phyloP scores from a whole-genome alignment of 1,140 invertebrate genomes.

The Hesperophylax magnus region DNA sequence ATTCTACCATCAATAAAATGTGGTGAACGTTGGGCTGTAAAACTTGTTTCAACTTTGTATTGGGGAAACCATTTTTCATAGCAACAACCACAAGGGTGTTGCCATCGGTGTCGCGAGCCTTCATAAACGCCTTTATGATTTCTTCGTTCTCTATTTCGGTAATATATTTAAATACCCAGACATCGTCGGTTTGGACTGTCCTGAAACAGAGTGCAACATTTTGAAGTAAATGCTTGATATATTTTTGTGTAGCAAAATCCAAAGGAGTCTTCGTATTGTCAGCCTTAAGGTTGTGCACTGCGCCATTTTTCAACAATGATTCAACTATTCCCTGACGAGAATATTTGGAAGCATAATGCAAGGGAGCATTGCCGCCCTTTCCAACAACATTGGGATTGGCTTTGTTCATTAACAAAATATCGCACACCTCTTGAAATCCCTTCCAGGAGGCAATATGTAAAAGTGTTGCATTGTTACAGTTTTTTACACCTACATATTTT shows the following conservation, averaged over 20 bases:
- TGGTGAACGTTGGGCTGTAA: not conserved
- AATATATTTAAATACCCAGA: too few relatives aligned
- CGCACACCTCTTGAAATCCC: not conserved
- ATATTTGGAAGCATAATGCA: not conserved
- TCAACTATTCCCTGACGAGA: too few relatives aligned
- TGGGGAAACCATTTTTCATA: not conserved
- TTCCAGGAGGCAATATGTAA: too few relatives aligned
- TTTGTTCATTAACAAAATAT: not conserved
- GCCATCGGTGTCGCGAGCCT: not conserved
- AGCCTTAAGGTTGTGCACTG: not conserved
- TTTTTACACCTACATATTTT: too few relatives aligned
- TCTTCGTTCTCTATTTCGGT: too few relatives aligned
- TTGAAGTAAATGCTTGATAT: not conserved
- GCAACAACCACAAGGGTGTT: not conserved
- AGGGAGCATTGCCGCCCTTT: not conserved
- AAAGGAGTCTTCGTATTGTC: not conserved
- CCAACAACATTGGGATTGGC: slow-evolving; percentile 14
- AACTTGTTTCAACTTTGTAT: not conserved
- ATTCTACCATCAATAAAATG: not conserved
- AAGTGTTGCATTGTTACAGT: too few relatives aligned
- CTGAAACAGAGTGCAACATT: not conserved
- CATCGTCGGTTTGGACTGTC: not conserved
- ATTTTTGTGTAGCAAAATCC: not conserved
- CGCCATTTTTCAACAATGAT: too few relatives aligned
- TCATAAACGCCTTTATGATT: too few relatives aligned